A percentile compares a stretch with the other conserved stretches of the same genome.
These are phyloP conservation scores for Oenanthe melanoleuca DNA, from an alignment of 2,113 vertebrate species.

Conservation along the genomic window DNA sequence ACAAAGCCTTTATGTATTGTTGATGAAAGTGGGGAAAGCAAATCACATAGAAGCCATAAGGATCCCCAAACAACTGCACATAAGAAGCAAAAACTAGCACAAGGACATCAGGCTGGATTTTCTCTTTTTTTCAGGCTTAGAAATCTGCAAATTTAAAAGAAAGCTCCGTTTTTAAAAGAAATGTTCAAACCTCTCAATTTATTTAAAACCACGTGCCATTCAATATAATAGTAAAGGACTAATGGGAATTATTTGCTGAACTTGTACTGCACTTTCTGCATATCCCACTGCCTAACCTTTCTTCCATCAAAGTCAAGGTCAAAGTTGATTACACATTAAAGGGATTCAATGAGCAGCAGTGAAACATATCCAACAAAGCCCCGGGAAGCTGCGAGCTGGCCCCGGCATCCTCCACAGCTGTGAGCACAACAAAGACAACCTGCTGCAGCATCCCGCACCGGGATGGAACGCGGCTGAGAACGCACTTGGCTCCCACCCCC, in stretches of 20 bases:
- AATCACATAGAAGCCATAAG: background rate
- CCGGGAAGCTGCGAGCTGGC: background rate
- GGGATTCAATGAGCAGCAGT: background rate
- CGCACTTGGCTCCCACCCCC: fast-evolving
- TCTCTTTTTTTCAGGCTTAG: background rate
- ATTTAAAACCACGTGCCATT: background rate
- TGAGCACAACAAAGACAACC: conserved; percentile 17
- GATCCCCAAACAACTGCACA: background rate
- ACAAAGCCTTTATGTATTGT: background rate
- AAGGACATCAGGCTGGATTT: background rate
- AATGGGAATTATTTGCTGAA: background rate
- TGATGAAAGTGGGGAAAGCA: background rate
- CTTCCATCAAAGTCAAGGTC: conserved; percentile 42
- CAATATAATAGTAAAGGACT: background rate
- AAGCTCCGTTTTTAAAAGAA: background rate
- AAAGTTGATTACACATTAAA: background rate
- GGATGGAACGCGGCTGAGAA: fast-evolving
- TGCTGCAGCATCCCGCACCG: conserved; percentile 9
- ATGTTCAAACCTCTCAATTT: background rate
- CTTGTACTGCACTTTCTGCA: background rate
- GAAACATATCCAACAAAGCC: background rate
- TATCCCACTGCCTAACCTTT: background rate
- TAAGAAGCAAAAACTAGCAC: background rate
- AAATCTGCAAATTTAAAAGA: background rate
- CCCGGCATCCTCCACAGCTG: background rate